A percentile compares a stretch with the other conserved stretches of the same genome.
These are phyloP conservation scores for Hirundichthys speculiger DNA, from an alignment of 2,113 vertebrate species.

Conservation along the genomic window DNA sequence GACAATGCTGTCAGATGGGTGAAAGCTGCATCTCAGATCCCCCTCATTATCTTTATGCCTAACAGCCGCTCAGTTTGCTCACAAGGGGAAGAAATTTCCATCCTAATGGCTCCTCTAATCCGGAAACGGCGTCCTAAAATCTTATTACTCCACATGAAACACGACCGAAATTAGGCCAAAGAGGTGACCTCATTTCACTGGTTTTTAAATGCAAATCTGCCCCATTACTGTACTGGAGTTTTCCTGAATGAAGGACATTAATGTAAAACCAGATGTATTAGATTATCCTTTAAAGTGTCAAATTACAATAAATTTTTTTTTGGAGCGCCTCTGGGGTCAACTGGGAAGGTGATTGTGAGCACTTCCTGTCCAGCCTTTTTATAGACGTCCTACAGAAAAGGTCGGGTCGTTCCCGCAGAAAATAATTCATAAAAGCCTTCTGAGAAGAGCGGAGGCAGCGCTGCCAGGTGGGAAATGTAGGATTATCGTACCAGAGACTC, in stretches of 20 bases:
- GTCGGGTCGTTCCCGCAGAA: no score
- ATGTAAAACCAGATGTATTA: background rate
- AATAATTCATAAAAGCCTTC: no score
- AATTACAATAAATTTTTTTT: no score
- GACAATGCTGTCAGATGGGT: constrained; percentile 23
- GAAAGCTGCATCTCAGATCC: constrained; percentile 23
- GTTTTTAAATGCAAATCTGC: constrained; percentile 54
- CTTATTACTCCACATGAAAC: constrained; percentile 46
- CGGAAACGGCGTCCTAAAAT: constrained; percentile 45
- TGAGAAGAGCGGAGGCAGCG: no score
- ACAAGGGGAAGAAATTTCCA: constrained; percentile 11
- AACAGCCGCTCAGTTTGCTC: constrained; percentile 15
- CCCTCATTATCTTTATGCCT: constrained; percentile 50
- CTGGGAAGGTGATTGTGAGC: no score
- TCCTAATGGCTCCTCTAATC: constrained; percentile 42
- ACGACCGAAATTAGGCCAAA: constrained; percentile 40
- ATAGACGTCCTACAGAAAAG: no score
- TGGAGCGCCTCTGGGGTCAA: no score
- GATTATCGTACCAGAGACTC: no score
- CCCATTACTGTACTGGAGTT: constrained; percentile 31
- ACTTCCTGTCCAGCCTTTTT: no score
- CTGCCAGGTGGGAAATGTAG: no score
- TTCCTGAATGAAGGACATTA: constrained; percentile 22
- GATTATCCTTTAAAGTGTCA: no score
- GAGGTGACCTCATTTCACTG: constrained; percentile 35